These are phyloP conservation scores for Gambelia wislizenii DNA, from an alignment of 2,797 vertebrate genomes.

Conservation along the genomic window DNA sequence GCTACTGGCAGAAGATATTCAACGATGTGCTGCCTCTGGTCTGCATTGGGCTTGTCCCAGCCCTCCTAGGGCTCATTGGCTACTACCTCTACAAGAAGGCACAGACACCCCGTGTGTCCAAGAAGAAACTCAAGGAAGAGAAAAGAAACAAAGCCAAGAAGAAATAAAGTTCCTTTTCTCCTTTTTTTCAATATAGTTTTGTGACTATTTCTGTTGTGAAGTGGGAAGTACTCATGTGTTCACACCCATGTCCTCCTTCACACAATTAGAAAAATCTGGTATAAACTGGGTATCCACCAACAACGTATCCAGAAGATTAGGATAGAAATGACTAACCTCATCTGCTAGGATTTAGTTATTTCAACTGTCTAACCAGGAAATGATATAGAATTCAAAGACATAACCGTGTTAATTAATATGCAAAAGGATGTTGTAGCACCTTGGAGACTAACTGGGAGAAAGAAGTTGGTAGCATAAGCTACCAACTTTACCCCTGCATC, in stretches of 20 bases:
- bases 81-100: slow-evolving; percentile 94
- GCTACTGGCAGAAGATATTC: slow-evolving; percentile 90
- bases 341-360: neutral
- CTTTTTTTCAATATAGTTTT: neutral
- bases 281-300: neutral
- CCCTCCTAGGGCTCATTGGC: slow-evolving; percentile 90
- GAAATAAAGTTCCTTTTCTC: slow-evolving; percentile 83
- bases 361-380: neutral
- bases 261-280: neutral
- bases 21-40: slow-evolving; percentile 88
- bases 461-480: too few relatives aligned
- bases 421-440: too few relatives aligned
- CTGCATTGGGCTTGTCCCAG: slow-evolving; percentile 90
- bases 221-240: neutral
- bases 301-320: neutral
- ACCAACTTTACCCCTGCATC: too few relatives aligned
- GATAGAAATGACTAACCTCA: neutral
- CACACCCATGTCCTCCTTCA: neutral
- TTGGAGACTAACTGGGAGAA: too few relatives aligned
- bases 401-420: too few relatives aligned
- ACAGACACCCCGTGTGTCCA: slow-evolving; percentile 83
- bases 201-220: neutral
- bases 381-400: too few relatives aligned
- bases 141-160: slow-evolving; percentile 94
- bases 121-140: slow-evolving; percentile 94